Conservation (phyloP, 2,888 invertebrate species). For the Himalopsyche japonica region DNA sequence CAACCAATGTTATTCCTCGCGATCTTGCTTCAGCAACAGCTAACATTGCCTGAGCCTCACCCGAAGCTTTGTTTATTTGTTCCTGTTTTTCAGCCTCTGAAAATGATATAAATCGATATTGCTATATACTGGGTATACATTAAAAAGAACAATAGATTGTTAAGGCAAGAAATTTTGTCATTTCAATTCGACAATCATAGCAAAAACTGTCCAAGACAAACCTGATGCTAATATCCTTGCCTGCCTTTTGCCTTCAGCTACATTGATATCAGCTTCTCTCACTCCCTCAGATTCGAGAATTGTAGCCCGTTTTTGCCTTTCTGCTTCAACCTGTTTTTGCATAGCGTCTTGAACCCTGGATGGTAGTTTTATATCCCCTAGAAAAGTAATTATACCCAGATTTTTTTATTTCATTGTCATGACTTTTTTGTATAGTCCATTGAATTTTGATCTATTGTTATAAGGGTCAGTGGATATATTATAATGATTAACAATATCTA, state of each 20-base stretch:
- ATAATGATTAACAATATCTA: too few relatives aligned
- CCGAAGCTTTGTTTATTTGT: slow-evolving; percentile 90
- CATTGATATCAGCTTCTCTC: slow-evolving; percentile 91
- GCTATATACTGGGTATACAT: too few relatives aligned
- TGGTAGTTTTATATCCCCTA: slow-evolving; percentile 89
- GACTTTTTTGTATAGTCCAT: too few relatives aligned
- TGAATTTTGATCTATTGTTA: too few relatives aligned
- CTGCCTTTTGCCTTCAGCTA: slow-evolving; percentile 94
- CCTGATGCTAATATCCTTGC: slow-evolving; percentile 90
- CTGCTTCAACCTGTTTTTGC: slow-evolving; percentile 99
- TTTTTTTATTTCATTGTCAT: too few relatives aligned
- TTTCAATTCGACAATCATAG: neutral
- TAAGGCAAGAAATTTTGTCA: neutral
- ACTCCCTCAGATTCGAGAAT: slow-evolving; percentile 97
- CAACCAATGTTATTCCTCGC: slow-evolving; percentile 77
- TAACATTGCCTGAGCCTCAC: slow-evolving; percentile 89
- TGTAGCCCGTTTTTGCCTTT: slow-evolving; percentile 92
- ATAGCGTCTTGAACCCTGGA: slow-evolving; percentile 95
- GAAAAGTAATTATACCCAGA: slow-evolving; percentile 42
- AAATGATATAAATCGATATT: slow-evolving; percentile 34
- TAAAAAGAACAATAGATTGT: too few relatives aligned
- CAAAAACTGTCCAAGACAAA: slow-evolving; percentile 44
- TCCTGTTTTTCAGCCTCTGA: slow-evolving; percentile 92
- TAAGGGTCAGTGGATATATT: too few relatives aligned
- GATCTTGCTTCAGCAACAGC: slow-evolving; percentile 92